Evolutionary conservation across 2,797 vertebrate genomes (phyloP), one percentile per base, ranked within the genome.

Genomic region (Monodelphis domestica): DNA sequence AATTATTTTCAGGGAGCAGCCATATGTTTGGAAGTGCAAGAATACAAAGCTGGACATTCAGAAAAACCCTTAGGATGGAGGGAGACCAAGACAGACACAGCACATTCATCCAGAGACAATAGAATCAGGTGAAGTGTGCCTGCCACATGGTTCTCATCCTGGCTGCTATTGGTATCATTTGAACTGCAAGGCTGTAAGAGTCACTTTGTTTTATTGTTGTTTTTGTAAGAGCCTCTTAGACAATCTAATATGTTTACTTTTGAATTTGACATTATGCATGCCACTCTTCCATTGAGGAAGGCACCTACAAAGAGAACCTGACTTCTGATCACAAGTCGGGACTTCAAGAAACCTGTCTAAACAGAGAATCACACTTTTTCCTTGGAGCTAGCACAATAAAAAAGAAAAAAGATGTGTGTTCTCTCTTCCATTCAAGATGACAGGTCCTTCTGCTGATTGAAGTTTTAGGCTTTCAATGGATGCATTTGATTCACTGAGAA

Each of bases 1-100:
- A 95, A 95, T 96, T 97, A 95, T 89, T 90, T 96, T 92, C 89
- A 53, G 88, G 11, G 52, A 92, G 51, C 91, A 88, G 89, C 89
- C 38, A 50, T 63, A 87, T 78, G 54, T 90, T 56, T 29, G 87
- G 26, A 94, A 84, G 53, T 63, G 30, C 63, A 15, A 94, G 24
- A 92, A 56, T 45, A 91, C 28, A n/a, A 90, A 91, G 38, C 84
- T 94, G 55, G 38, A 91, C 57, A 92, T 91, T 57, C 2, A 17
- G 50, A 54, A 88, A 88, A 51, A 30, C 45, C 26, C 54, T 51
- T 4, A 54, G 55, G 9, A 45, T 4, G 28, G 45, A 45, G 3
- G 89, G 2, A 26, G 88, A 70, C 29, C 87, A 57, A 12, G 0
- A 92, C 57, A 96, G 89, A 89, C 0, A 10, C 3, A 53, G 88